These are phyloP conservation scores for Flabesymbios commensalis DNA, from an alignment of 2,888 invertebrate genomes.

Conservation along the genomic window DNA sequence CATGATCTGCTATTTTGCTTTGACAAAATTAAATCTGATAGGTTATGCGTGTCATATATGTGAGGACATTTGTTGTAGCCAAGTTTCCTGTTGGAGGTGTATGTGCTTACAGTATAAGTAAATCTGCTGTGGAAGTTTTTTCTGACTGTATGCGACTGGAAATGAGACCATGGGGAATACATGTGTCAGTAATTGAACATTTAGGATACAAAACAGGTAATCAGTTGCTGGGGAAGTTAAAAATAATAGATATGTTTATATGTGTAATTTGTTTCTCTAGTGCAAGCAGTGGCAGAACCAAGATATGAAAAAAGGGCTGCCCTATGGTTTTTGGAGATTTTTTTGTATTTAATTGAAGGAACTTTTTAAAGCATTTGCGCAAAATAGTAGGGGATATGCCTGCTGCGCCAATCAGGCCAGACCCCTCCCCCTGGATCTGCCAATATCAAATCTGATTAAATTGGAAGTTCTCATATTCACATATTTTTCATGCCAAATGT, in stretches of 20 bases:
- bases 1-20: background rate
- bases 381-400: no score
- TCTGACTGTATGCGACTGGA: constrained; percentile 54
- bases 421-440: no score
- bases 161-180: constrained; percentile 56
- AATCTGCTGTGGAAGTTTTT: constrained; percentile 52
- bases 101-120: constrained; percentile 53
- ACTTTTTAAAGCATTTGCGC: no score
- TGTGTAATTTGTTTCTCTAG: background rate
- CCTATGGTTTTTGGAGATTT: no score
- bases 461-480: no score
- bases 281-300: no score
- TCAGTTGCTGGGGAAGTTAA: background rate
- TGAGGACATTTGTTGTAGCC: constrained; percentile 44
- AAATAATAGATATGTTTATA: background rate
- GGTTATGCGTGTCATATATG: no score
- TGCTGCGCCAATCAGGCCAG: no score
- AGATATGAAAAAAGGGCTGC: no score
- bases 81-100: constrained; percentile 48
- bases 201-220: constrained; percentile 52
- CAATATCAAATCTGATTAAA: no score
- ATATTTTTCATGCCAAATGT: no score
- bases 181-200: constrained; percentile 53
- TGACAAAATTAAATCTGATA: background rate
- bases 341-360: no score